Evolutionary conservation across 2,888 invertebrate species (phyloP), one percentile per base, ranked within the genome.

Genomic region (Bembecia ichneumoniformis): DNA sequence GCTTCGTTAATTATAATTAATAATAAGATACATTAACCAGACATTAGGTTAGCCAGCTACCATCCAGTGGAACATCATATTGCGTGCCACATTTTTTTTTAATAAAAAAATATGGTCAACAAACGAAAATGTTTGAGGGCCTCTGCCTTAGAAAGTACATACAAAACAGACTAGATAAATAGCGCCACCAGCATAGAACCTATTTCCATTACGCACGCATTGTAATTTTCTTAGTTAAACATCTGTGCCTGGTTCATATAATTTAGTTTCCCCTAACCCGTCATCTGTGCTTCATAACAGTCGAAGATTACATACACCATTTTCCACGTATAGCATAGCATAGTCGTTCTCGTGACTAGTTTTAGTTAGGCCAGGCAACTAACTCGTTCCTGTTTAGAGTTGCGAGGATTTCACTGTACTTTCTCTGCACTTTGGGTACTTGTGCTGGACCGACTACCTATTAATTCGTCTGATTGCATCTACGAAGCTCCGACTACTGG

Each of bases 391-490:
- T 44, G 44, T 15, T 44, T 40, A 16, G 44, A 56, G 52, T 51
- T 48, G 52, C 44, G 14, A 53, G 55, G 47, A 62, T 72, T 71
- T 73, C 68, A 59, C 67, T 62, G 49, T 55, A 71, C 77, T 77
- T 77, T 77, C 77, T 68, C 70, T 58, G 51, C 56, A 56, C 58
- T 59, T 57, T 59, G 52, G 28, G 4, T 28, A 28, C 20, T 28
- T 28, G 53, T 40, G 14, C 40, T 40, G n/a, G 2, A 40, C n/a
- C 40, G 40, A 14, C 40, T 28, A 28, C 28, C 28, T 11, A 13
- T 40, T 40, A 40, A 40, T 40, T 40, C 14, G 40, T n/a, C 40
- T n/a, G 13, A 40, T 40, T 40, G 40, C 40, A 40, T 40, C 40
- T 40, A 40, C 3, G 28, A 28, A 28, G 2, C 28, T 28, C 2